A percentile compares a stretch with the other conserved stretches of the same genome.
Conservation (phyloP, 1,140 invertebrate genomes). For the Idris sp. region DNA sequence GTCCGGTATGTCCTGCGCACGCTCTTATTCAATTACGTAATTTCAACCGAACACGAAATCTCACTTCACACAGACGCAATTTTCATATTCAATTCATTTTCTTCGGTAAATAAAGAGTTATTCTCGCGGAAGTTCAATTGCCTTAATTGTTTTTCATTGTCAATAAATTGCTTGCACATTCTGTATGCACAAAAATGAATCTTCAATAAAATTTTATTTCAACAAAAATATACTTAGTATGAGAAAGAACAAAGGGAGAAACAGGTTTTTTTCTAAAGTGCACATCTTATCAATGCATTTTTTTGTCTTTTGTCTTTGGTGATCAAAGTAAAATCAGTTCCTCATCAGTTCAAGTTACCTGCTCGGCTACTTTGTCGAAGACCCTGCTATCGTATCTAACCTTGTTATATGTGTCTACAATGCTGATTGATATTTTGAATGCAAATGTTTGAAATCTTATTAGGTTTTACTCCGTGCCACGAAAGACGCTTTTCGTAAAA, state of each 20-base stretch:
- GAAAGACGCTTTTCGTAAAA: slow-evolving; percentile 9
- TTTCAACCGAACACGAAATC: slow-evolving; percentile 49
- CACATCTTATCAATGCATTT: not conserved
- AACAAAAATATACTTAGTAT: too few species aligned
- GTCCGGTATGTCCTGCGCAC: slow-evolving; percentile 28
- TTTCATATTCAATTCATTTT: slow-evolving; percentile 44
- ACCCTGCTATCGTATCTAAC: slow-evolving; percentile 28
- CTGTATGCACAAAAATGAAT: too few species aligned
- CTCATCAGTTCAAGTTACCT: slow-evolving; percentile 35
- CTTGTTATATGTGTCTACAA: slow-evolving; percentile 19
- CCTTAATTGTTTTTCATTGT: slow-evolving; percentile 46
- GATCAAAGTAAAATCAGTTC: slow-evolving; percentile 42
- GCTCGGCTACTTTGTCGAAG: slow-evolving; percentile 16
- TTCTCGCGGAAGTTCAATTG: slow-evolving; percentile 14
- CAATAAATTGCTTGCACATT: slow-evolving; percentile 39
- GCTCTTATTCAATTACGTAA: slow-evolving; percentile 55
- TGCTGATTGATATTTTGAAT: slow-evolving; percentile 46
- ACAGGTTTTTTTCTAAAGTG: too few species aligned
- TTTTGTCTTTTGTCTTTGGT: slow-evolving; percentile 15
- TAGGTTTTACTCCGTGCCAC: slow-evolving; percentile 8
- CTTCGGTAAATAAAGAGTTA: too few species aligned
- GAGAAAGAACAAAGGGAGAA: too few species aligned
- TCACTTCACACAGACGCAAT: slow-evolving; percentile 48
- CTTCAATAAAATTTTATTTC: too few species aligned
- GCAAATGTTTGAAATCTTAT: slow-evolving; percentile 40